A percentile compares a stretch with the other conserved stretches of the same genome.
Conservation (phyloP, 2,888 invertebrate genomes). For the Synergus gifuensis region DNA sequence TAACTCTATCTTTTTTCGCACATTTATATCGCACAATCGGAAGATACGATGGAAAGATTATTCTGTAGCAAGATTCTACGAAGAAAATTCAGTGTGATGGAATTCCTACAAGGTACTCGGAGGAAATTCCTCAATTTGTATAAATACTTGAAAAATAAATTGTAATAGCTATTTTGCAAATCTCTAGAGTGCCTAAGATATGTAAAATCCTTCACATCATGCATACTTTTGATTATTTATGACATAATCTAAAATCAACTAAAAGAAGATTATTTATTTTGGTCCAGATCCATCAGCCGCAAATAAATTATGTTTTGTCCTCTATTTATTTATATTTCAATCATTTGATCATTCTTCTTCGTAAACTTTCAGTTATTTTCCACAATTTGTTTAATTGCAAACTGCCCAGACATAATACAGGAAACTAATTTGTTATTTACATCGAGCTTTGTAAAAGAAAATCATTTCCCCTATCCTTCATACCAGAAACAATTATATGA, state of each 20-base stretch:
- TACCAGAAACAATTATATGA: background rate
- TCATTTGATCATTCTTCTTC: no score
- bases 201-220: background rate
- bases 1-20: background rate
- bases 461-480: background rate
- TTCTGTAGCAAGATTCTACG: background rate
- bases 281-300: no score
- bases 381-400: background rate
- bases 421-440: background rate
- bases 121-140: background rate
- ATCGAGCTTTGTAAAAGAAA: background rate
- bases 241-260: no score
- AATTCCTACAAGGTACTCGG: background rate
- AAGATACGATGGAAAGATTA: no score
- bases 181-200: background rate
- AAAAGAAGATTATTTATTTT: no score
- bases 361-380: background rate
- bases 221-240: no score
- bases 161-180: background rate
- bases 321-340: no score
- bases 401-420: background rate
- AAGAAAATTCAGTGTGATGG: background rate
- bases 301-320: no score
- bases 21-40: no score
- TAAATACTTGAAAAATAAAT: background rate